These are phyloP conservation scores for Bradypus variegatus DNA, from an alignment of 2,797 vertebrate genomes.

Conservation along the genomic window DNA sequence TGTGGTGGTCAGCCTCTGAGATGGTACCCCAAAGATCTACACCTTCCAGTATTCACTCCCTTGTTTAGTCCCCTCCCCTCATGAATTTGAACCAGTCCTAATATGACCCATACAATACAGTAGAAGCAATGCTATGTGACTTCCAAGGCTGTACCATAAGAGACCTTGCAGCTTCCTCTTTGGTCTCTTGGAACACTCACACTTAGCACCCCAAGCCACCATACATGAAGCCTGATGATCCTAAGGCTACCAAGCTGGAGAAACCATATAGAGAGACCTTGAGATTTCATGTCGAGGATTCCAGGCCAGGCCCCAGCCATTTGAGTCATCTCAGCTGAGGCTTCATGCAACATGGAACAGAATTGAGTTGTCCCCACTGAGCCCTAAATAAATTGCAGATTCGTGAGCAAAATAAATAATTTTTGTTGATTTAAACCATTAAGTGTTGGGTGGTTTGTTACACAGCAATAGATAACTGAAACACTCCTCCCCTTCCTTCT, in stretches of 20 bases:
- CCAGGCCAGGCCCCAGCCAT: background rate
- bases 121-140: background rate
- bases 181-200: background rate
- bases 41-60: background rate
- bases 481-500: background rate
- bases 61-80: background rate
- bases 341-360: background rate
- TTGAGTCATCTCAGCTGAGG: background rate
- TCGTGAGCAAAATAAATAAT: background rate
- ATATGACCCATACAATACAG: background rate
- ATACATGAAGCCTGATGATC: background rate
- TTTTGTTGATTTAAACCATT: background rate
- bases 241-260: background rate
- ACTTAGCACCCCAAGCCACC: background rate
- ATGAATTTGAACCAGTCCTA: background rate
- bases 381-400: conserved; percentile 6
- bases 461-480: background rate
- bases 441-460: background rate
- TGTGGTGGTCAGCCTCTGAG: background rate
- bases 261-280: background rate
- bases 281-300: conserved; percentile 22
- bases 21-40: background rate
- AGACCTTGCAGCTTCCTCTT: background rate
- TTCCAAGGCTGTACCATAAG: background rate
- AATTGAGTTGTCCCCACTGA: background rate